Conservation (phyloP, 2,888 invertebrate species). For the Rhorus exstirpatorius region DNA sequence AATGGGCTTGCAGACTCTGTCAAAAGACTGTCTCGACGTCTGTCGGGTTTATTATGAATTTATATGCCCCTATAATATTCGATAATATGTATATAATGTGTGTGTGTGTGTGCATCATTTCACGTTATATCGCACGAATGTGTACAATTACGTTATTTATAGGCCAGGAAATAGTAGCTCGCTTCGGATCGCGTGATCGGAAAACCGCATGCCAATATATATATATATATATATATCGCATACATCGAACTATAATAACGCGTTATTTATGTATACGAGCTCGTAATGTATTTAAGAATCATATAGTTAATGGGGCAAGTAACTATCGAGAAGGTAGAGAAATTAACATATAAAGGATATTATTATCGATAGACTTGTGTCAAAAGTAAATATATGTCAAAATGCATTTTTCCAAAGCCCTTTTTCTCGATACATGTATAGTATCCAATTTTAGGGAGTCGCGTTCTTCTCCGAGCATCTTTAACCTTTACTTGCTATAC, state of each 20-base stretch:
- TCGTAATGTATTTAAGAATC: slow-evolving; percentile 38
- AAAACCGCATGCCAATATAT: slow-evolving; percentile 16
- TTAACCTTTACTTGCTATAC: no score
- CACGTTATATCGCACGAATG: slow-evolving; percentile 23
- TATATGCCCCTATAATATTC: slow-evolving; percentile 27
- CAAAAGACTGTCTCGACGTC: slow-evolving; percentile 17
- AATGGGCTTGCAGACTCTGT: not conserved
- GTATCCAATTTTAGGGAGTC: no score
- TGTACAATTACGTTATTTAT: slow-evolving; percentile 53
- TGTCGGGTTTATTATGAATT: slow-evolving; percentile 31
- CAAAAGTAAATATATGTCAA: no score
- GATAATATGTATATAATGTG: slow-evolving; percentile 12
- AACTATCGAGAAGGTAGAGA: not conserved
- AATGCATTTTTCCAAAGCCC: no score
- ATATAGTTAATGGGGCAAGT: not conserved
- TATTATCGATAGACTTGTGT: no score
- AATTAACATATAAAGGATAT: no score
- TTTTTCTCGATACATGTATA: no score
- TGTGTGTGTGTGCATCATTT: not conserved
- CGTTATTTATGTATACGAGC: slow-evolving; percentile 53
- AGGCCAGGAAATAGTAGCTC: slow-evolving; percentile 39
- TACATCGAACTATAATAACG: slow-evolving; percentile 32
- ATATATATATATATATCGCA: not conserved
- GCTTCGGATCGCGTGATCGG: slow-evolving; percentile 54
- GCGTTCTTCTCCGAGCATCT: no score